Conservation (phyloP, 2,113 vertebrate genomes). For the Silurus meridionalis region DNA sequence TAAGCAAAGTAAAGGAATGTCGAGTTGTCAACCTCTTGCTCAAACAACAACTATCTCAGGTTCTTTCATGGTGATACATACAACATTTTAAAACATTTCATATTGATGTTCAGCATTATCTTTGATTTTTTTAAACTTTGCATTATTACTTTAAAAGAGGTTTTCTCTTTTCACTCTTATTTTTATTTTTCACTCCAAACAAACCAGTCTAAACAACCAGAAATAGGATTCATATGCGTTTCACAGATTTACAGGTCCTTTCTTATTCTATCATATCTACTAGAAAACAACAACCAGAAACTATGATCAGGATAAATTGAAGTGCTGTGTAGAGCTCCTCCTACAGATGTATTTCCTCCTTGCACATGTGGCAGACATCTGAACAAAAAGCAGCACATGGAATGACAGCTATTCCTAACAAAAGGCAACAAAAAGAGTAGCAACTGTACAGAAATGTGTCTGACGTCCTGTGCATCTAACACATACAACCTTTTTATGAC, state of each 20-base stretch:
- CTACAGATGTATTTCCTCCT: not conserved
- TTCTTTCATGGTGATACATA: not conserved
- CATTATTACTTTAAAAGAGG: not conserved
- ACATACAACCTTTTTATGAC: not conserved
- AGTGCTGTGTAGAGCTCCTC: conserved; percentile 22
- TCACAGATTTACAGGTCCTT: not conserved
- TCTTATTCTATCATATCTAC: not conserved
- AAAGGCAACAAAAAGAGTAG: conserved; percentile 24
- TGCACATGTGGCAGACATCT: conserved; percentile 48
- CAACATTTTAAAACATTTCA: not conserved
- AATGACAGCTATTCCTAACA: conserved; percentile 40
- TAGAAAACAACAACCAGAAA: not conserved
- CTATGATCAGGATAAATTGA: not conserved
- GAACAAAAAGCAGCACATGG: conserved; percentile 21
- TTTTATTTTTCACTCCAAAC: not conserved
- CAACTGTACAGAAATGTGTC: conserved; percentile 21
- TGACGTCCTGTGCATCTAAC: conserved; percentile 12
- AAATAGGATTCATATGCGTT: not conserved
- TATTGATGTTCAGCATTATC: not conserved
- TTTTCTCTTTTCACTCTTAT: not conserved
- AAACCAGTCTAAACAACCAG: not conserved
- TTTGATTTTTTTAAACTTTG: not conserved
- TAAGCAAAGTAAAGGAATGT: too few species aligned
- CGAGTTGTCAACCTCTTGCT: not conserved
- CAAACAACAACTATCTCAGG: not conserved